Conservation (phyloP, 1,140 invertebrate species). For the Triops cancriformis region DNA sequence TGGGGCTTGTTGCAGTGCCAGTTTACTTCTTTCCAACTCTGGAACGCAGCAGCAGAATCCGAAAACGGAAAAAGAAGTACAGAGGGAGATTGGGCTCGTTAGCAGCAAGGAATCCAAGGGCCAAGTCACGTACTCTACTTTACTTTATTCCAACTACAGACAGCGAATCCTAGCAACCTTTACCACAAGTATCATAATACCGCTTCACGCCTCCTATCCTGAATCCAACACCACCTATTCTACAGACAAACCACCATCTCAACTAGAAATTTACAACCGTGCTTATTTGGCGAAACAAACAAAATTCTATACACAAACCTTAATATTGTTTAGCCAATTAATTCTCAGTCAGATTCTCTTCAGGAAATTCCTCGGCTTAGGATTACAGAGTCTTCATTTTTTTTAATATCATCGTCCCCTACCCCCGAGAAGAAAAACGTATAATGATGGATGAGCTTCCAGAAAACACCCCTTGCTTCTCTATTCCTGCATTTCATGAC, state of each 20-base stretch:
- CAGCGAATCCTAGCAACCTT: constrained; percentile 1
- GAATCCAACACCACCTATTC: constrained; percentile 2
- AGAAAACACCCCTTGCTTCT: constrained; percentile 5
- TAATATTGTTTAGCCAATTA: no score
- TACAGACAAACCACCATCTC: background rate
- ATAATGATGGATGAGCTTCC: background rate
- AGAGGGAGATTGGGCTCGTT: background rate
- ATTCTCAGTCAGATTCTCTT: no score
- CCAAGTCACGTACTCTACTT: constrained; percentile 9
- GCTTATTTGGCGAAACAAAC: no score
- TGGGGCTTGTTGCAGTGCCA: background rate
- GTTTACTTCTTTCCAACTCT: background rate
- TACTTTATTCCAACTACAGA: background rate
- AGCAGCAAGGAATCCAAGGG: constrained; percentile 6
- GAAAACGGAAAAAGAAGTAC: background rate
- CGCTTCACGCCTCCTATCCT: background rate
- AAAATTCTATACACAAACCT: no score
- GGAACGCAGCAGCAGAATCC: background rate
- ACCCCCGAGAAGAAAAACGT: background rate
- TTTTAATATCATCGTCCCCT: background rate
- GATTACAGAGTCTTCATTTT: background rate
- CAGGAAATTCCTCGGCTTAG: no score
- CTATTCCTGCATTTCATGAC: background rate
- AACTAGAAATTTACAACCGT: no score
- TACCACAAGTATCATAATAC: constrained; percentile 9